Evolutionary conservation across 2,113 vertebrate genomes (phyloP).

Genomic region (Rattus rattus): DNA sequence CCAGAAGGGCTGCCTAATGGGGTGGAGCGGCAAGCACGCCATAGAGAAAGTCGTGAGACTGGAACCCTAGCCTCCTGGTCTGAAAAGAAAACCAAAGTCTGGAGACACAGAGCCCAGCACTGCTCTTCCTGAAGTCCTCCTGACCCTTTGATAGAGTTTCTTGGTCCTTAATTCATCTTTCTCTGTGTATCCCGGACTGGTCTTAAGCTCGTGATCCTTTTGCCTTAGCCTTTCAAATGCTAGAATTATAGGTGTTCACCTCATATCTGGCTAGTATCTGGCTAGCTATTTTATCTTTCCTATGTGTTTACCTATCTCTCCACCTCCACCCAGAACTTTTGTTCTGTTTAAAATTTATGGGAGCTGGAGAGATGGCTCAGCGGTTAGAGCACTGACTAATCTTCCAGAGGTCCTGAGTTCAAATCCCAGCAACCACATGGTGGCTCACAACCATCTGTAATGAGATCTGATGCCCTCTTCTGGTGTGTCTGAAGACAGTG

Average conservation of each 20-base stretch:
- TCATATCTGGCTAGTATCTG: too few relatives aligned
- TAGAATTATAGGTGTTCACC: neutral
- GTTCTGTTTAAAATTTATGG: neutral
- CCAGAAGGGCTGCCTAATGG: slow-evolving; percentile 63
- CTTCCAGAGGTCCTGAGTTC: too few relatives aligned
- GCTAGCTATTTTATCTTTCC: neutral
- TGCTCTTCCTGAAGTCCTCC: neutral
- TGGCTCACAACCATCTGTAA: too few relatives aligned
- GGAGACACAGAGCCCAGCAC: neutral
- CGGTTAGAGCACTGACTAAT: too few relatives aligned
- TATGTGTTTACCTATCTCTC: neutral
- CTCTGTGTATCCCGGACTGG: neutral
- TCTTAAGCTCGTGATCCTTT: neutral
- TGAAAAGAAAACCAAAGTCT: neutral
- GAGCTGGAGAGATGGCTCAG: too few relatives aligned
- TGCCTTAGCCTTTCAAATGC: neutral
- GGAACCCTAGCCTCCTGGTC: neutral
- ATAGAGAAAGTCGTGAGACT: neutral
- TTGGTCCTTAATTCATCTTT: neutral
- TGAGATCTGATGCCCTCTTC: too few relatives aligned
- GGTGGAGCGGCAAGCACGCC: neutral
- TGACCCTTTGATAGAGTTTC: neutral
- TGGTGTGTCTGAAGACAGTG: too few relatives aligned
- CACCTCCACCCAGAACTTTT: neutral
- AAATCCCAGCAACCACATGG: too few relatives aligned